A percentile compares a stretch with the other conserved stretches of the same genome.
Conservation (phyloP, 2,113 vertebrate species). For the Dunckerocampus dactyliophorus region DNA sequence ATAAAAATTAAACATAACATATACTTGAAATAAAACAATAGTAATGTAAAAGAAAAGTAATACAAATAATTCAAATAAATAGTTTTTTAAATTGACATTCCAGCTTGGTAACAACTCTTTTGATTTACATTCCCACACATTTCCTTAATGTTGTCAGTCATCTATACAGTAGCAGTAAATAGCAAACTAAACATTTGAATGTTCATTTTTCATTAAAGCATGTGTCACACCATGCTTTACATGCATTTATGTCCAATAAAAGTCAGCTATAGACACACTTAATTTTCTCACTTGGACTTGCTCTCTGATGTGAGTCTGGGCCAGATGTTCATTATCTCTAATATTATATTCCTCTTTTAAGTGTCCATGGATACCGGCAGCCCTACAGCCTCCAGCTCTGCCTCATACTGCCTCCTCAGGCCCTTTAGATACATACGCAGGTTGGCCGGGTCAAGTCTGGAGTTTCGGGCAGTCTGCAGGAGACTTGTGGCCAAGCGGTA, state of each 20-base stretch:
- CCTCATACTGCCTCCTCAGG: slow-evolving; percentile 81
- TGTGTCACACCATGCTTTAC: too few species aligned
- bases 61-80: too few species aligned
- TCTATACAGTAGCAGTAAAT: neutral
- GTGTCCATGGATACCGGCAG: slow-evolving; percentile 39
- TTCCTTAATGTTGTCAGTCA: too few species aligned
- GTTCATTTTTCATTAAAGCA: too few species aligned
- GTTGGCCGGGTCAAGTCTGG: slow-evolving; percentile 81
- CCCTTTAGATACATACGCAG: slow-evolving; percentile 84
- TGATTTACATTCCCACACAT: too few species aligned
- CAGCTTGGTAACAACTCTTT: too few species aligned
- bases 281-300: neutral
- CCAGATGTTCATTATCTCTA: slow-evolving; percentile 50
- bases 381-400: slow-evolving; percentile 58
- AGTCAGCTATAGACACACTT: neutral
- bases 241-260: neutral
- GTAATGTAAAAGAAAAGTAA: too few species aligned
- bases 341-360: neutral
- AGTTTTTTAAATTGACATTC: too few species aligned
- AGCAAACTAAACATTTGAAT: neutral
- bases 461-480: slow-evolving; percentile 87
- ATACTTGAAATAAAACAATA: too few species aligned
- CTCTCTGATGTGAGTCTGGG: neutral
- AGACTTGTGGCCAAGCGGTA: slow-evolving; percentile 84
- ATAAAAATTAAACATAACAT: too few species aligned